These are phyloP conservation scores for Steinernema feltiae DNA, from an alignment of 1,140 invertebrate genomes.

Conservation along the genomic window DNA sequence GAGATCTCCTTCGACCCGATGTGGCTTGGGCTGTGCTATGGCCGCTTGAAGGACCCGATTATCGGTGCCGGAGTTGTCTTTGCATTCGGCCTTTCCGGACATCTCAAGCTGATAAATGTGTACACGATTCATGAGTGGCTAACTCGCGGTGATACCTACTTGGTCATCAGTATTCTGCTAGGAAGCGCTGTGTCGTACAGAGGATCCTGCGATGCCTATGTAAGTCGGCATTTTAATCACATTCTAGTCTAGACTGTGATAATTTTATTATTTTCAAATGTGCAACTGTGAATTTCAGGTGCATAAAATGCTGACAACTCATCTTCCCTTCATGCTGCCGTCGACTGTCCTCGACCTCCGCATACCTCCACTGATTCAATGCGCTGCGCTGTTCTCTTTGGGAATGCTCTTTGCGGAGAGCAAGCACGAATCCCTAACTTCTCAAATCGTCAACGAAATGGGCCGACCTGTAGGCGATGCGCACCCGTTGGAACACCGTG, in stretches of 20 bases:
- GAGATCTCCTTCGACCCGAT: neutral
- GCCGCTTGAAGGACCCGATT: neutral
- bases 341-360: neutral
- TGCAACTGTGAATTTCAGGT: neutral
- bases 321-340: slow-evolving; percentile 15
- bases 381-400: slow-evolving; percentile 9
- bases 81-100: neutral
- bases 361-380: neutral
- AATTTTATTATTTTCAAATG: neutral
- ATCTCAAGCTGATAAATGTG: neutral
- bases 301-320: neutral
- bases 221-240: too few species aligned
- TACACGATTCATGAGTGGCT: slow-evolving; percentile 1
- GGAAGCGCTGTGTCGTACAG: neutral
- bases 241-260: too few species aligned
- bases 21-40: neutral
- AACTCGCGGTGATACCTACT: neutral
- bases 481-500: slow-evolving; percentile 8
- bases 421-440: neutral
- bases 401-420: slow-evolving; percentile 1
- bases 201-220: neutral
- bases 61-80: neutral
- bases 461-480: neutral
- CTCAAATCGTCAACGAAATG: slow-evolving; percentile 14
- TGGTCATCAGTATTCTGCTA: neutral